Base-by-base conservation (phyloP, 2,113 vertebrate genomes). In the Oncorhynchus nerka region DNA sequence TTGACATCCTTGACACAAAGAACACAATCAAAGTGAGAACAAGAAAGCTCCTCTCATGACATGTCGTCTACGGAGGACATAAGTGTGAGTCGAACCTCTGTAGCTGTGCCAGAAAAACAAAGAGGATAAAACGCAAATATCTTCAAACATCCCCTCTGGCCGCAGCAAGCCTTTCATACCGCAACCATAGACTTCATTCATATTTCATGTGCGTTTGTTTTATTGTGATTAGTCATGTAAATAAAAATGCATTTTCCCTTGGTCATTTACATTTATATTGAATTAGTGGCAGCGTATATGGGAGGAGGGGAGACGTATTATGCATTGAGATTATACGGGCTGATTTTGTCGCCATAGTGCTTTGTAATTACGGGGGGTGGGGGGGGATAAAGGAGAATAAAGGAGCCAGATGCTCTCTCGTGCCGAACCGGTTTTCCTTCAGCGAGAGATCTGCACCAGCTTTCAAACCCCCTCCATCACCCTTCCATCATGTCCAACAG, bases 231-330 rank as follows among this genome's bases (percentile, higher is more conserved):
- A 93, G 91, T 91, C 91, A 88, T 93, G 92, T 93, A 93, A 93
- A 93, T 93, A 93, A 92, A 92, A 93, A 92, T 89, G 89, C 91
- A 89, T 91, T 90, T 88, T 88, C 83, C 88, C 85, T 75, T 84
- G 90, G 89, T 93, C 88, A 94, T 94, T 93, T 93, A 93, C 93
- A 94, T 94, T 94, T 94, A 93, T 94, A 94, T 93, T 93, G 91
- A 94, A 94, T 94, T 94, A 94, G 89, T 84, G 85, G 87, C 85
- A 86, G 88, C 82, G 86, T 86, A 81, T 72, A 39, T 81, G 73
- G 75, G 55, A 55, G 34, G 61, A 70, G 79, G 75, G 51, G 82
- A 32, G 83, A 49, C 49, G 92, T 90, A 93, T 93, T 93, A 92
- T 90, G 79, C 84, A 85, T 78, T 16, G 79, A 93, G 91, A 94